Evolutionary conservation across 2,888 invertebrate genomes (phyloP), one percentile per base, ranked within the genome.

Genomic region (Choreutis nemorana): DNA sequence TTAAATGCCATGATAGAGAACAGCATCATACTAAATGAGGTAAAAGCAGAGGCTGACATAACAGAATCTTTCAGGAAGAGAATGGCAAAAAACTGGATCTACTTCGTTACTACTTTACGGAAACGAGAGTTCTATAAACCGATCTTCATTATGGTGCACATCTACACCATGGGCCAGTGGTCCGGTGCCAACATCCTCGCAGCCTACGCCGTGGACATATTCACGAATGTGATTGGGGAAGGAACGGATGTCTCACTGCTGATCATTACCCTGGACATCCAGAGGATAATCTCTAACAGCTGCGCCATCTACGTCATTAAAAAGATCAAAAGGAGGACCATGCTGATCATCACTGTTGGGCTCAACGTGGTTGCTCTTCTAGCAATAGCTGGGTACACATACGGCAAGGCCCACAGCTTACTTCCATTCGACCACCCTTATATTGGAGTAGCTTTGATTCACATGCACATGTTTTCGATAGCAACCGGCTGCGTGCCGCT

Each of bases 401-500:
- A 57, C 13, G 45, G 48, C 0, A 66, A 60, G 32, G 34, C 40
- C 0, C 37, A 52, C n/a, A 40, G 35, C 1, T 33, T 46, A 31
- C 26, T 63, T 6, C 49, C 54, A 0, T 55, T 56, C 3, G 57
- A 64, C 20, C 48, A 57, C 31, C 57, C 63, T 1, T 32, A 44
- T 14, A 50, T 65, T n/a, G 66, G 66, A 7, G 38, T 61, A 0
- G 29, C 40, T 2, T 38, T 67, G 9, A 39, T 65, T 4, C 68
- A 68, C 20, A 40, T 61, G 0, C 68, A 84, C 37, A 82, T 83
- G 42, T 65, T 77, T 7, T 79, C 81, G 10, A 66, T 83, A 11
- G 72, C 79, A 1, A 65, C 82, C 4, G 86, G 87, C 0, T 61
- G 83, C 2, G 66, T 83, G 1, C 84, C 87, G 0, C 46, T 89